Percentiles rank a stretch among this genome's conserved stretches.
phyloP scores from a whole-genome alignment of 2,113 vertebrate species.

The Heterochromis multidens region DNA sequence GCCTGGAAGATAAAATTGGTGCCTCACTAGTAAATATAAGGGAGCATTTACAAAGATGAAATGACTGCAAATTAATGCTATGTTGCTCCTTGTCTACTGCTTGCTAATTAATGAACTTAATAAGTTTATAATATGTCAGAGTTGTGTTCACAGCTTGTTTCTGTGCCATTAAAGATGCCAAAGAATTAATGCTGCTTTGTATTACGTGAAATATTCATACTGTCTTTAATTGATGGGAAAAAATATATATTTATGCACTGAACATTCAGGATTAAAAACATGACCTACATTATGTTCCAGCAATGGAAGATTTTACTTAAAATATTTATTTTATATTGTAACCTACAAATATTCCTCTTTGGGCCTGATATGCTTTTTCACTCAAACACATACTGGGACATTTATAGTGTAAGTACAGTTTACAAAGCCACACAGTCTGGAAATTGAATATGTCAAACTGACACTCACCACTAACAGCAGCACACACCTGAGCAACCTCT shows the following conservation, averaged over 20 bases:
- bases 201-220: not conserved
- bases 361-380: not conserved
- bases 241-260: fast-evolving
- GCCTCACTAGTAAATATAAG: not conserved
- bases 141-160: not conserved
- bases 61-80: not conserved
- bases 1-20: not conserved
- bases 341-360: not conserved
- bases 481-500: slow-evolving; percentile 16
- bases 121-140: not conserved
- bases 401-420: not conserved
- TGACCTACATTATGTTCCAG: not conserved
- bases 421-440: not conserved
- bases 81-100: not conserved
- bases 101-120: not conserved
- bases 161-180: not conserved
- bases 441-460: slow-evolving; percentile 33
- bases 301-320: fast-evolving
- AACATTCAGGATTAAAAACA: not conserved
- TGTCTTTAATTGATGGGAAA: not conserved
- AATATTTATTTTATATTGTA: not conserved
- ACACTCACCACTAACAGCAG: not conserved
- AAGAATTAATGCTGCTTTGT: not conserved
- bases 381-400: not conserved
- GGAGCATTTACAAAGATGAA: not conserved